Base-by-base conservation (phyloP, 2,888 invertebrate species). In the Tricholauxania praeusta region DNA sequence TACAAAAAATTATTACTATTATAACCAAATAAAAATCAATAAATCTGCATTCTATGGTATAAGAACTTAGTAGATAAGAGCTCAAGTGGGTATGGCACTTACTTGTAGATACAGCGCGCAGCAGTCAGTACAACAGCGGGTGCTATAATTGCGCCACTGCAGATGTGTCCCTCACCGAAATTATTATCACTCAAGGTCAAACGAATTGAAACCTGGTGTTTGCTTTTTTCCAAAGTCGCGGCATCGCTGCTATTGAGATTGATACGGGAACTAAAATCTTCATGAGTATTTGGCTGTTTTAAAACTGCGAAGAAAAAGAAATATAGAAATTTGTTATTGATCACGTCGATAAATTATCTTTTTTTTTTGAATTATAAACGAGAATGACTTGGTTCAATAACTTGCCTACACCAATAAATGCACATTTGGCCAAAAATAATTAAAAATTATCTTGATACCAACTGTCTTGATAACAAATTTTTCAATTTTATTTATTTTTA, bases 121-220 rank as follows among this genome's bases (percentile, higher is more conserved):
- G 84, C 82, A 12, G 85, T 86, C 0, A 87, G 77, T 48, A 86
- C 83, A 15, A 81, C 84, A 0, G 84, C 83, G 8, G 81, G 78
- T 2, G 81, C 83, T 72, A 86, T 83, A 63, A 87, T 57, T 0
- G 82, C 84, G 0, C 86, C 86, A 17, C 84, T 82, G 22, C 86
- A 86, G n/a, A 87, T 83, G 65, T 86, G 86, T 0, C 86, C 86
- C 68, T 83, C 81, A 62, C 86, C 85, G 59, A 81, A 86, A 55
- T 77, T 77, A 15, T 76, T 76, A 55, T 85, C 85, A 15, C 76
- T 68, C 12, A 78, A 77, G 17, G 75, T 52, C 72, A 86, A 60
- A 1, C 86, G 82, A 68, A 86, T 84, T 14, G 87, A 87, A 12
- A 84, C 86, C 73, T 86, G 86, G 71, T 85, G 77, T 1, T 73